Conservation (phyloP, 2,888 invertebrate species). For the Chrysolina americana region DNA sequence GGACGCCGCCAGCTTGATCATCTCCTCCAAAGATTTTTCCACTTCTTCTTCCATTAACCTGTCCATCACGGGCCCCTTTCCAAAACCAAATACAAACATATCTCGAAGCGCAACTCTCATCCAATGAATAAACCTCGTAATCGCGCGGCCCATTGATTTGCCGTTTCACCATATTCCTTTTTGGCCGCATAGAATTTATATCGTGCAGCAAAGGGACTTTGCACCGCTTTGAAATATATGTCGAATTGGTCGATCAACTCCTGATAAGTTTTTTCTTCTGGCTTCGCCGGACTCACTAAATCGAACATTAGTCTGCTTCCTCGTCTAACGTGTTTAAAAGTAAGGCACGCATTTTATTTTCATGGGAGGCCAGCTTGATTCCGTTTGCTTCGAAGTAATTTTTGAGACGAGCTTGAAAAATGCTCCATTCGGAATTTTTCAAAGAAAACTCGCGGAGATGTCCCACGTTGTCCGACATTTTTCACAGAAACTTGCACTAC, state of each 20-base stretch:
- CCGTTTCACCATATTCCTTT: background rate
- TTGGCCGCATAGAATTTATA: background rate
- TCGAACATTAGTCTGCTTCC: slow-evolving; percentile 26
- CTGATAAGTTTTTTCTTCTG: slow-evolving; percentile 33
- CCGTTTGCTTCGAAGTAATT: slow-evolving; percentile 18
- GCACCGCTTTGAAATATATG: slow-evolving; percentile 21
- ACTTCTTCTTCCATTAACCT: background rate
- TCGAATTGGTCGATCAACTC: slow-evolving; percentile 20
- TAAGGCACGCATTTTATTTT: slow-evolving; percentile 4
- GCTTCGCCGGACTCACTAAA: slow-evolving; percentile 32
- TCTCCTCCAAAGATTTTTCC: background rate
- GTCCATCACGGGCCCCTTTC: background rate
- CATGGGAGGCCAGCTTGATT: background rate
- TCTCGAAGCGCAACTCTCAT: background rate
- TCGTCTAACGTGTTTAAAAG: slow-evolving; percentile 23
- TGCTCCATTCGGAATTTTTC: slow-evolving; percentile 19
- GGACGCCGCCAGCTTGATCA: background rate
- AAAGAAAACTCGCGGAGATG: slow-evolving; percentile 14
- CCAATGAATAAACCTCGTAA: background rate
- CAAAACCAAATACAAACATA: background rate
- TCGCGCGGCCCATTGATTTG: background rate
- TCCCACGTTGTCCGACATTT: background rate
- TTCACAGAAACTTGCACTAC: slow-evolving; percentile 10
- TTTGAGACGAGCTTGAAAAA: background rate
- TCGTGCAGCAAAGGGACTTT: slow-evolving; percentile 3